A percentile compares a stretch with the other conserved stretches of the same genome.
Conservation (phyloP, 2,888 invertebrate species). For the Thereva unica region DNA sequence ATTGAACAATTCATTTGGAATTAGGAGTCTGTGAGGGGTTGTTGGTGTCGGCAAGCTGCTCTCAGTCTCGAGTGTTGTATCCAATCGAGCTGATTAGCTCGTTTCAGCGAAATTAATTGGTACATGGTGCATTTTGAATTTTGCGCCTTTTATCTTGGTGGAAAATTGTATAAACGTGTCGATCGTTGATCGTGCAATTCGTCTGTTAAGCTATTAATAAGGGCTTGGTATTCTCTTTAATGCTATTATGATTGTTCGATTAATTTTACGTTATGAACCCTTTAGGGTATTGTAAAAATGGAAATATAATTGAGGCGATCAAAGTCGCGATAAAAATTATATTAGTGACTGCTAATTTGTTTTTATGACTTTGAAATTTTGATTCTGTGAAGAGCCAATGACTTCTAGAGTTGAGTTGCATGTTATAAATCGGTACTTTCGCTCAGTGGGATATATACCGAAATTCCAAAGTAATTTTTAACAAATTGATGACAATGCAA, state of each 20-base stretch:
- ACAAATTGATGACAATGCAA: background rate
- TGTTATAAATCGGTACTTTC: no score
- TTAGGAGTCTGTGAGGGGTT: constrained; percentile 17
- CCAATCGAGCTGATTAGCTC: constrained; percentile 44
- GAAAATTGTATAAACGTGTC: constrained; percentile 40
- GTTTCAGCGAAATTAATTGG: constrained; percentile 47
- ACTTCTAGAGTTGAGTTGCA: no score
- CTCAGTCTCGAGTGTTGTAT: constrained; percentile 34
- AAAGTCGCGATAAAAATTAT: no score
- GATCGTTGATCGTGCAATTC: constrained; percentile 34
- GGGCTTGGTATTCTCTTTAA: constrained; percentile 21
- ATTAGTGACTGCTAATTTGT: no score
- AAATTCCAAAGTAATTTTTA: no score
- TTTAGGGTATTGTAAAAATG: no score
- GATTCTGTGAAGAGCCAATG: no score
- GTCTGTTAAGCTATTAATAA: constrained; percentile 21
- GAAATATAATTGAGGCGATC: no score
- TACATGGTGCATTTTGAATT: constrained; percentile 41
- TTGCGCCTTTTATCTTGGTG: constrained; percentile 32
- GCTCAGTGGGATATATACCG: no score
- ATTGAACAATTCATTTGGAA: constrained; percentile 47
- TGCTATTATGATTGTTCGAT: constrained; percentile 31
- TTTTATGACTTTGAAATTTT: no score
- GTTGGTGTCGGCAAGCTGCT: constrained; percentile 5
- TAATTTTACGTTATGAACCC: constrained; percentile 9